Evolutionary conservation across 2,797 vertebrate species (phyloP), one percentile per base, ranked within the genome.

Genomic region (Australoheros facetus): DNA sequence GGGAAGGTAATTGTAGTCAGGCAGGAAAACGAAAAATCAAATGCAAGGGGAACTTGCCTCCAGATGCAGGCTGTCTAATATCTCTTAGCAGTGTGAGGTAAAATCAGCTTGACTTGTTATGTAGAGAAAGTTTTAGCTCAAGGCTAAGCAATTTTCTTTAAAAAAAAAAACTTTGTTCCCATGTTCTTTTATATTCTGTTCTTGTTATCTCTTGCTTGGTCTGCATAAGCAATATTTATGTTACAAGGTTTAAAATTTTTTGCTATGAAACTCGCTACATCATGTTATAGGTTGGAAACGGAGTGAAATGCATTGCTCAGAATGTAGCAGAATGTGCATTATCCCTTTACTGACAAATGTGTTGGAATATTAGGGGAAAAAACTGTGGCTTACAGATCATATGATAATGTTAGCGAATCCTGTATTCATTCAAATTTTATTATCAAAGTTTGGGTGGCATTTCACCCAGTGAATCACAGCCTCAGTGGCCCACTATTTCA

Each of bases 91-190:
- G 16, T 5, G 56, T 34, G 37, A 28, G 32, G 55, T 56, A 57
- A 77, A 87, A 75, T 86, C 79, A 72, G 77, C 62, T 75, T 4
- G 32, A 86, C 84, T 83, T 80, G 60, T 55, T 72, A n/a, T 71
- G 21, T 51, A 56, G 71, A 69, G 66, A 79, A 37, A 55, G 69
- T 73, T 21, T 21, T 57, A 70, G 58, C 80, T 83, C 45, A 3
- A 23, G 23, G 77, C 76, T 37, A 59, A 2, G 4, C 8, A 10
- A 77, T 58, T 28, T 11, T 69, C 51, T 32, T 32, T 32, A 26
- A 26, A 26, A 26, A 26, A 26, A 26, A 26, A 34, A 34, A 3
- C 8, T 37, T 60, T 37, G 57, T 56, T 3, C 10, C 23, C 77
- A 45, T 54, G 56, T 51, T 66, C 12, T 60, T 10, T 64, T 77